phyloP scores from a whole-genome alignment of 2,797 vertebrate genomes.

The Malacoraja senta region DNA sequence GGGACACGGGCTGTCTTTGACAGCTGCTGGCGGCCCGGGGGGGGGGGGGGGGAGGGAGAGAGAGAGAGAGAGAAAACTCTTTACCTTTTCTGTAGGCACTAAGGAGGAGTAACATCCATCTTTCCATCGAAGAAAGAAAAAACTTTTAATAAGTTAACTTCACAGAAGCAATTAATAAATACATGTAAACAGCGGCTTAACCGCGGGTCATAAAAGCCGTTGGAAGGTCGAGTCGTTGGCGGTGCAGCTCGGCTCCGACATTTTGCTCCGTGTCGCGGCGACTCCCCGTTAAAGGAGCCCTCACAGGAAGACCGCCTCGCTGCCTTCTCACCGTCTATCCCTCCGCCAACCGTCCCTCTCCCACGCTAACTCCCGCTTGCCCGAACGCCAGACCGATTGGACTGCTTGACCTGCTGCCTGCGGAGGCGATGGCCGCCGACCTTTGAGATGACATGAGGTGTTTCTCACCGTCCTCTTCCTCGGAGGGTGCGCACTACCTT shows the following conservation, averaged over 20 bases:
- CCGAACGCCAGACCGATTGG: background rate
- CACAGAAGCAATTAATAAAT: constrained; percentile 44
- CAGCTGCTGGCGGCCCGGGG: constrained; percentile 9
- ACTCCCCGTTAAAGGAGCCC: constrained; percentile 9
- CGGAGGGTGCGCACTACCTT: background rate
- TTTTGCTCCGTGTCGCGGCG: constrained; percentile 31
- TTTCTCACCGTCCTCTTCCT: too few relatives aligned
- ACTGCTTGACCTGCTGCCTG: background rate
- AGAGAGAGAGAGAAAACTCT: background rate
- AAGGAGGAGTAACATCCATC: constrained; percentile 35
- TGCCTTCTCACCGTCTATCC: background rate
- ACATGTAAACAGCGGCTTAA: constrained; percentile 32
- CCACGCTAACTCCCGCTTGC: background rate
- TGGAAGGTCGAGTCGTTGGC: constrained; percentile 4
- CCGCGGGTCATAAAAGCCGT: constrained; percentile 36
- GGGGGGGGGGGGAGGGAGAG: background rate
- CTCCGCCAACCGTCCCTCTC: constrained; percentile 13
- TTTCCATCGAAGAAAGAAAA: constrained; percentile 45
- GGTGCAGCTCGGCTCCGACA: constrained; percentile 19
- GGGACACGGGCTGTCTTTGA: background rate
- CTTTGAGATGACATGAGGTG: background rate
- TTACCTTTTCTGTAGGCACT: constrained; percentile 31
- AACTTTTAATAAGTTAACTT: constrained; percentile 44
- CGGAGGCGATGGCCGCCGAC: background rate
- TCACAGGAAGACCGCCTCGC: background rate